Evolutionary conservation across 2,113 vertebrate species (phyloP).

Genomic region (Cacatua alba): DNA sequence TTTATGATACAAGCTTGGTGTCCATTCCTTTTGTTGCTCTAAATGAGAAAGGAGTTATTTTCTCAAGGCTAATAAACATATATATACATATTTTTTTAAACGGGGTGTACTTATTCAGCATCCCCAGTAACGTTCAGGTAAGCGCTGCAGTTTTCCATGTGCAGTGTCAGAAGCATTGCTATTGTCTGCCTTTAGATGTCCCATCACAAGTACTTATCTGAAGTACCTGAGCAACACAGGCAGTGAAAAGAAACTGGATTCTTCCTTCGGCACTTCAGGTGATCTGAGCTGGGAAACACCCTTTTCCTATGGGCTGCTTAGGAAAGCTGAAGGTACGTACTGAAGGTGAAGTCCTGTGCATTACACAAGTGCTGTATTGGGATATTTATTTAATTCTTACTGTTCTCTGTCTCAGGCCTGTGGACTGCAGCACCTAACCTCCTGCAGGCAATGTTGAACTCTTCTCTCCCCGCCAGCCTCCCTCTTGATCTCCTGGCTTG

Average conservation of each 20-base stretch:
- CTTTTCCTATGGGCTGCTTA: neutral
- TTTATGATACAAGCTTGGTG: neutral
- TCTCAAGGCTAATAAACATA: accelerated
- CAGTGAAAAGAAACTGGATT: neutral
- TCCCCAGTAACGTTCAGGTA: accelerated
- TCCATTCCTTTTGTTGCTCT: neutral
- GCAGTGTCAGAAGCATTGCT: accelerated
- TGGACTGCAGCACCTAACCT: accelerated
- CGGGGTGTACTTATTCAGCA: too few relatives aligned
- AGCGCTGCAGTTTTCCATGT: neutral
- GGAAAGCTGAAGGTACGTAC: neutral
- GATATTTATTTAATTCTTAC: neutral
- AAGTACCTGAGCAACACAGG: accelerated
- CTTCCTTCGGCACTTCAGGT: too few relatives aligned
- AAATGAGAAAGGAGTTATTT: neutral
- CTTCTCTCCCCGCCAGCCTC: neutral
- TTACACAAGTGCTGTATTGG: neutral
- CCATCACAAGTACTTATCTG: accelerated
- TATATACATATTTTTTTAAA: accelerated
- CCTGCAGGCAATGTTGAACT: accelerated
- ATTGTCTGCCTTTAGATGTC: neutral
- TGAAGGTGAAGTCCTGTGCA: neutral
- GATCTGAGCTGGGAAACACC: accelerated
- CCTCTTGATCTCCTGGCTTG: accelerated
- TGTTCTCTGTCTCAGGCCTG: accelerated